Conservation (phyloP, 2,113 vertebrate species). For the Oenanthe oenanthe region DNA sequence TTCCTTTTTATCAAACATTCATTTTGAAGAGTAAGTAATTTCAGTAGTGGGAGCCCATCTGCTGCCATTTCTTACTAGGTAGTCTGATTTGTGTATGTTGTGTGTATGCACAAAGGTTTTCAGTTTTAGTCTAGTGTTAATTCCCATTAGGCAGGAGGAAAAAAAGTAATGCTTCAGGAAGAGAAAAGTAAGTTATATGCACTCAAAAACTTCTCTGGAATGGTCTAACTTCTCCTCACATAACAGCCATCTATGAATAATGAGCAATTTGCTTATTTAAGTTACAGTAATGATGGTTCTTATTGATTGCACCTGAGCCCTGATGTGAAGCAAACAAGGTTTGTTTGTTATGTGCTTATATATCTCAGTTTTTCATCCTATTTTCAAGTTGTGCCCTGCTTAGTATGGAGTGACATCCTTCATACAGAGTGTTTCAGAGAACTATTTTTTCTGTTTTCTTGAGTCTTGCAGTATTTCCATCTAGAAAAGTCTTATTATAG, state of each 20-base stretch:
- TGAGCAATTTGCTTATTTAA: not conserved
- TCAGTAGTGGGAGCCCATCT: constrained; percentile 38
- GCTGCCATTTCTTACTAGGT: not conserved
- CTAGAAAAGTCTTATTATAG: not conserved
- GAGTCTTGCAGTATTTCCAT: not conserved
- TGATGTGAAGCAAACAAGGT: not conserved
- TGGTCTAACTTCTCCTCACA: not conserved
- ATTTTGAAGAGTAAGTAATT: not conserved
- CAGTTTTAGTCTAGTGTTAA: not conserved
- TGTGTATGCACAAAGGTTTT: not conserved
- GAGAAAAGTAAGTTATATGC: not conserved
- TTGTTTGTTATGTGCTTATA: not conserved
- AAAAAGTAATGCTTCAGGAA: not conserved
- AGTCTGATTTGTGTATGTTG: not conserved
- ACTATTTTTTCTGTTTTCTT: not conserved
- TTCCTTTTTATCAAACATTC: not conserved
- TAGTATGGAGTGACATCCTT: not conserved
- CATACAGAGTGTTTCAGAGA: not conserved
- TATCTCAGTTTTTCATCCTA: not conserved
- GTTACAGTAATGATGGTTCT: not conserved
- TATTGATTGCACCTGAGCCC: not conserved
- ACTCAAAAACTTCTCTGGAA: not conserved
- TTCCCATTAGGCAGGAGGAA: not conserved
- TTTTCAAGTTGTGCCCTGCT: not conserved
- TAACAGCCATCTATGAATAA: not conserved